These are phyloP conservation scores for Tricholaema leucomelas DNA, from an alignment of 2,113 vertebrate species.

Conservation along the genomic window DNA sequence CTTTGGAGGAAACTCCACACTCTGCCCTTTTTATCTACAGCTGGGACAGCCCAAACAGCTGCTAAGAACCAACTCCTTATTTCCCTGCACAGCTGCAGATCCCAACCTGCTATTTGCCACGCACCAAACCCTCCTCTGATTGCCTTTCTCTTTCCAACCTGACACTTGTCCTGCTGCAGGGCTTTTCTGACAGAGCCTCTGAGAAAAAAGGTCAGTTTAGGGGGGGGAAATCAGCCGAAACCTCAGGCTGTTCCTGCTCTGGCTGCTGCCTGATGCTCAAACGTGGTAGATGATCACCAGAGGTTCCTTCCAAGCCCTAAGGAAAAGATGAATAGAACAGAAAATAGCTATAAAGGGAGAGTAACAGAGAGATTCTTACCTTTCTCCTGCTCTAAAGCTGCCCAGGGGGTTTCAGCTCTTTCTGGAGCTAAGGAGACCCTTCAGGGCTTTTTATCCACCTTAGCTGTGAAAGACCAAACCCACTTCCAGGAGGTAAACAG, in stretches of 20 bases:
- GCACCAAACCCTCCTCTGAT: background rate
- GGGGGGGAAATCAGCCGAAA: background rate
- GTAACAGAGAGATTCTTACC: background rate
- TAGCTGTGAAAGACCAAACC: background rate
- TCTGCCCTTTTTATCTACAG: background rate
- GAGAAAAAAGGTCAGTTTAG: fast-evolving
- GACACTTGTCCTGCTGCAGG: fast-evolving
- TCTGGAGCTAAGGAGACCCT: background rate
- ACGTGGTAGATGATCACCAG: too few relatives aligned
- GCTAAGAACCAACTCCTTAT: fast-evolving
- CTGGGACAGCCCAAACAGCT: background rate
- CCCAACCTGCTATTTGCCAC: fast-evolving
- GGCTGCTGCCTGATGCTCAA: background rate
- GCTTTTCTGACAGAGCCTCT: background rate
- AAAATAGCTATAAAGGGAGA: too few relatives aligned
- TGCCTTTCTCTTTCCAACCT: fast-evolving
- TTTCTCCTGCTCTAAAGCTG: background rate
- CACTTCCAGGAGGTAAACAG: slow-evolving; percentile 11
- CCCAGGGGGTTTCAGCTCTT: background rate
- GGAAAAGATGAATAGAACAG: too few relatives aligned
- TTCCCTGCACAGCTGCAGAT: background rate
- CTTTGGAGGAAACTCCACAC: too few relatives aligned
- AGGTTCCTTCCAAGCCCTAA: too few relatives aligned
- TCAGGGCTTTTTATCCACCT: background rate
- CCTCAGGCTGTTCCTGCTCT: background rate